Conservation (phyloP, 2,888 invertebrate genomes). For the Phalangium opilio region DNA sequence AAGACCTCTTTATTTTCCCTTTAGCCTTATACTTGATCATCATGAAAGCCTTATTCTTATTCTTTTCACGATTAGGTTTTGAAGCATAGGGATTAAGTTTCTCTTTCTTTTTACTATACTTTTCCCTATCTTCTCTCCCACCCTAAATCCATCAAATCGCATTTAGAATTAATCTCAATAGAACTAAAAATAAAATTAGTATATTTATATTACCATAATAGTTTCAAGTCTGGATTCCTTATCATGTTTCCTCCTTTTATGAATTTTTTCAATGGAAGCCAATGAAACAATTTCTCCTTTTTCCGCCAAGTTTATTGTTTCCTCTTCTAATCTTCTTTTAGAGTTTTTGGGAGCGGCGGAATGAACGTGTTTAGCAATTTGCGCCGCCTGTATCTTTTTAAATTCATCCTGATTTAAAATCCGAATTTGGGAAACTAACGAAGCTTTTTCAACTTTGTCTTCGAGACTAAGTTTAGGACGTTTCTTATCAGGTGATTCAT, state of each 20-base stretch:
- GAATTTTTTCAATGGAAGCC: conserved; percentile 81
- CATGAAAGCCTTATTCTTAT: conserved; percentile 80
- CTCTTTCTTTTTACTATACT: conserved; percentile 66
- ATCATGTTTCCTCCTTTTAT: conserved; percentile 79
- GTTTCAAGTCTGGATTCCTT: conserved; percentile 67
- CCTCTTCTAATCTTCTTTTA: conserved; percentile 27
- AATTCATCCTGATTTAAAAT: conserved; percentile 90
- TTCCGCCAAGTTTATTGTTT: conserved; percentile 23
- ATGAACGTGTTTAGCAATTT: conserved; percentile 59
- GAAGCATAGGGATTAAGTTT: conserved; percentile 78
- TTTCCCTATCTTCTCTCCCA: conserved; percentile 75
- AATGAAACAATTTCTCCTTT: conserved; percentile 63
- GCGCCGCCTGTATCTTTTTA: conserved; percentile 64
- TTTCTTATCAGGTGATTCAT: not conserved
- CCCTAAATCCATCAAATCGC: conserved; percentile 33
- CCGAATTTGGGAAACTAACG: conserved; percentile 41
- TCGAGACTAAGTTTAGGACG: conserved; percentile 21
- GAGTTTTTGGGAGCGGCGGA: conserved; percentile 19
- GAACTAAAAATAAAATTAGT: not conserved
- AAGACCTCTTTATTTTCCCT: conserved; percentile 73
- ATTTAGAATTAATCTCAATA: too few relatives aligned
- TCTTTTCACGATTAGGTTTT: conserved; percentile 85
- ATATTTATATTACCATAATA: conserved; percentile 40
- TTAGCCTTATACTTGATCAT: conserved; percentile 92
- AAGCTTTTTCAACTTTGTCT: conserved; percentile 40